Percentiles rank a stretch among this genome's conserved stretches.
Conservation (phyloP, 2,113 vertebrate genomes). For the Seriola dumerili region DNA sequence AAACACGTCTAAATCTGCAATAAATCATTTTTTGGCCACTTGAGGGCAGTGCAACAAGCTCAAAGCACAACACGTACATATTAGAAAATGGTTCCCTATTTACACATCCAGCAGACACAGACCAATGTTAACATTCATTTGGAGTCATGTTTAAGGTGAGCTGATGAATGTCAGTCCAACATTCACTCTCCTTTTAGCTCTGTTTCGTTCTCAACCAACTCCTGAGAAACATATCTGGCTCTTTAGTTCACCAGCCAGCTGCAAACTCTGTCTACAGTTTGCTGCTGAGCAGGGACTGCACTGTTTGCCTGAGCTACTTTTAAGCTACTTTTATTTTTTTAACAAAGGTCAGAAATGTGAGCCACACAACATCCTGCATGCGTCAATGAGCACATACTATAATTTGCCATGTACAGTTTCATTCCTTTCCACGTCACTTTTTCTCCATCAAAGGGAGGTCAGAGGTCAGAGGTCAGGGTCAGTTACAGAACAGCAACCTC, state of each 20-base stretch:
- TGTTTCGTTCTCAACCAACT: too few relatives aligned
- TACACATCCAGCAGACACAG: not conserved
- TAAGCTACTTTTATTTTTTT: not conserved
- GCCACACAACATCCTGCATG: not conserved
- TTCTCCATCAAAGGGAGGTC: not conserved
- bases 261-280: too few relatives aligned
- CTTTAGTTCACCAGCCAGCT: too few relatives aligned
- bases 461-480: not conserved
- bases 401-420: not conserved
- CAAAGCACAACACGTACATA: not conserved
- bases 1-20: not conserved
- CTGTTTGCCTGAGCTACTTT: not conserved
- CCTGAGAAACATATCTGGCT: too few relatives aligned
- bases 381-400: too few relatives aligned
- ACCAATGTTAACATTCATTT: not conserved
- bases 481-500: not conserved
- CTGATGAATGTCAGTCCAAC: not conserved
- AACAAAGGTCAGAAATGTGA: not conserved
- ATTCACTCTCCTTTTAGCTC: not conserved
- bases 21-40: not conserved
- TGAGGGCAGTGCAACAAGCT: not conserved
- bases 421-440: not conserved
- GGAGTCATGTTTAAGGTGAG: not conserved
- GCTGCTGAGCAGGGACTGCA: not conserved
- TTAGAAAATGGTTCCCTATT: not conserved